A percentile compares a stretch with the other conserved stretches of the same genome.
These are phyloP conservation scores for Diogma glabrata DNA, from an alignment of 2,888 invertebrate genomes.

Conservation along the genomic window DNA sequence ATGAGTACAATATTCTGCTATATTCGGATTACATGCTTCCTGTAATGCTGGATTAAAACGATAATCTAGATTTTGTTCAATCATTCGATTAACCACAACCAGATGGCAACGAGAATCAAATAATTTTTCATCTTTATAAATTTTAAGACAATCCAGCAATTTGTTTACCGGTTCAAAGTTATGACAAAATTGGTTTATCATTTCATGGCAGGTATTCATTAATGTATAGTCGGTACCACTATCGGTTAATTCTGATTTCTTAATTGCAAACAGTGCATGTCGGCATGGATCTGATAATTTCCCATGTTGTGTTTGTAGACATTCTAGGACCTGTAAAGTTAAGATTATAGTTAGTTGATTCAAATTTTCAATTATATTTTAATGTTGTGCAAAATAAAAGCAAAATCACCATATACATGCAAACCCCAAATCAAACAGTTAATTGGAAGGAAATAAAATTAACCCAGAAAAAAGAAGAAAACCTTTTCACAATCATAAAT, in stretches of 20 bases:
- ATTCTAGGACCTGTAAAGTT: constrained; percentile 63
- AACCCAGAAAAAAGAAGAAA: too few species aligned
- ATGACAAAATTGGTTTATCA: constrained; percentile 76
- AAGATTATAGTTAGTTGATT: too few species aligned
- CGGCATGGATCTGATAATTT: constrained; percentile 60
- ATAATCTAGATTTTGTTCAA: constrained; percentile 82
- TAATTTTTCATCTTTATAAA: constrained; percentile 58
- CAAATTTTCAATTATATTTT: too few species aligned
- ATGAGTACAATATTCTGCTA: constrained; percentile 56
- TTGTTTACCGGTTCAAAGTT: constrained; percentile 54
- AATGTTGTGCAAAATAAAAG: too few species aligned
- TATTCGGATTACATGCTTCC: constrained; percentile 69
- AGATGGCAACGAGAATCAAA: constrained; percentile 77
- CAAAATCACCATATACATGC: too few species aligned
- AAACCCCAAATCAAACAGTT: too few species aligned
- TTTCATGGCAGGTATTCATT: constrained; percentile 69
- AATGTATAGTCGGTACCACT: constrained; percentile 80
- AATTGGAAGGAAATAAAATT: too few species aligned
- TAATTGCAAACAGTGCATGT: constrained; percentile 70
- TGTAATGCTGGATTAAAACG: constrained; percentile 78
- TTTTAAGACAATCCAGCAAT: constrained; percentile 69
- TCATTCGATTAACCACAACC: constrained; percentile 76
- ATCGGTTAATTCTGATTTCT: constrained; percentile 75
- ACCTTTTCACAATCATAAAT: too few species aligned
- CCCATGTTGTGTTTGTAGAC: constrained; percentile 53